Base-by-base conservation (phyloP, 2,888 invertebrate species). In the Tinea semifulvella region DNA sequence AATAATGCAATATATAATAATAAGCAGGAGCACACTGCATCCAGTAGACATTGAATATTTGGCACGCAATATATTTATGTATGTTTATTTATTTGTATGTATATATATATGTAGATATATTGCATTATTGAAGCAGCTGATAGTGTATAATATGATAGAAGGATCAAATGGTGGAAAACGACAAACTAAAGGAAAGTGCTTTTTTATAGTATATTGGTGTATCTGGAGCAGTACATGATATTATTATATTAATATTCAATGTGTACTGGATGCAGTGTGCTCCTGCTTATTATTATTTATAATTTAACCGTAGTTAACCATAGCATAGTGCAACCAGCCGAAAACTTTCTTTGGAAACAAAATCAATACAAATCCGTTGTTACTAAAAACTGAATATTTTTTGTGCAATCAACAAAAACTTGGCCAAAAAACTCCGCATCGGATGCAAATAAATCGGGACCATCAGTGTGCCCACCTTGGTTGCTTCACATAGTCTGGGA, bases 361-460 rank as follows among this genome's bases (percentile, higher is more conserved):
- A 56, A 54, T 36, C 48, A 52, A 57, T 58, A 60, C 59, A 59
- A 61, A 65, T 67, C 61, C n/a, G 31, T 61, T 67, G 54, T 55
- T 53, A 52, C 52, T 61, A 68, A 72, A 69, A 66, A 68, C 61
- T 59, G 54, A 50, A 49, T 52, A 57, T 62, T 71, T 76, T 72
- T 47, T 65, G 58, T 58, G 54, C 63, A 67, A 68, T 71, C 65
- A 61, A 58, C 61, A 73, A 74, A 74, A 73, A 70, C 57, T 47
- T 52, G 53, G 53, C 54, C 57, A 66, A 76, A 77, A 73, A 72
- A 61, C 56, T 50, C 51, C 56, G 60, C 59, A 63, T 64, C 57
- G 58, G 61, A 74, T 74, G 73, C 65, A 73, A 74, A 76, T 74
- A 71, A 68, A 68, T 68, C 67, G 60, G 60, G 55, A 53, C 56